Evolutionary conservation across 2,888 invertebrate species (phyloP), one percentile per base, ranked within the genome.

Genomic region (Bimastos eiseni): DNA sequence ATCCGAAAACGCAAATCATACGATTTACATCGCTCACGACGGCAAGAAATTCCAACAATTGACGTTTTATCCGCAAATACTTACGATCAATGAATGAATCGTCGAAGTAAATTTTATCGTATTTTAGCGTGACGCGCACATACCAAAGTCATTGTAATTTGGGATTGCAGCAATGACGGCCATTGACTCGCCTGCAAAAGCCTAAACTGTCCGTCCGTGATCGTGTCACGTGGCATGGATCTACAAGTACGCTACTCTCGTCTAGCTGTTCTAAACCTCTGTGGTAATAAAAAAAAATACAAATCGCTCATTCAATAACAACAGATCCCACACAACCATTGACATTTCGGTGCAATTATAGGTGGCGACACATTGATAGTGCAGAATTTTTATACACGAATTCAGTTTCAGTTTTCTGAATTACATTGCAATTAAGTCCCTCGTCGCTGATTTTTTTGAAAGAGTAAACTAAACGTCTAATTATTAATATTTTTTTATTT

Each of bases 31-130:
- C 30, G n/a, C 0, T 70, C n/a, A 30, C 1, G 11, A 70, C 6
- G 8, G 70, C 70, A n/a, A 30, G 70, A 70, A 70, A 70, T 70
- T n/a, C 24, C 1, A 6, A 6, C 30, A 70, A 30, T 8, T 11
- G 70, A 70, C n/a, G n/a, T 8, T n/a, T 70, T 1, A 70, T 1
- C 30, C 70, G 70, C 70, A 70, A 44, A 70, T 70, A 70, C 70
- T 70, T 70, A 70, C 70, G 70, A 70, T 70, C 70, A 70, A 70
- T 70, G n/a, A n/a, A n/a, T n/a, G n/a, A n/a, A n/a, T n/a, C n/a
- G 70, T 70, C n/a, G 30, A n/a, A n/a, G 30, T n/a, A 70, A n/a
- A 70, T 70, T 70, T 70, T n/a, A 70, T 70, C 70, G 70, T 70
- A 70, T 70, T n/a, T n/a, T 70, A 70, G 6, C n/a, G 70, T n/a